These are phyloP conservation scores for Sarcophaga peregrina DNA, from an alignment of 1,140 invertebrate genomes.

Conservation along the genomic window DNA sequence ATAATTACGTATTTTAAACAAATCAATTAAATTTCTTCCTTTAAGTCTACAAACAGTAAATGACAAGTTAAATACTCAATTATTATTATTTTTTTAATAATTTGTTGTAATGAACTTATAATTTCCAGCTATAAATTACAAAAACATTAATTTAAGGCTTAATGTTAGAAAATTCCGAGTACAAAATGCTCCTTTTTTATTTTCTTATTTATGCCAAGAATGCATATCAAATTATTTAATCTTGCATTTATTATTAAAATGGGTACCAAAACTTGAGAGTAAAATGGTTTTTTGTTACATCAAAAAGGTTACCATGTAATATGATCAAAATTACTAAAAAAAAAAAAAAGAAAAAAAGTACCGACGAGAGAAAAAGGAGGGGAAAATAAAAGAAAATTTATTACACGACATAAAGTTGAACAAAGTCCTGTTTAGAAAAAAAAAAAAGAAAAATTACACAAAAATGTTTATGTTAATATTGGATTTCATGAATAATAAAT, in stretches of 20 bases:
- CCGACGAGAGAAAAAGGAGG: too few relatives aligned
- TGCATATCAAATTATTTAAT: slow-evolving; percentile 39
- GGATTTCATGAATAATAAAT: slow-evolving; percentile 40
- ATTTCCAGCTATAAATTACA: too few relatives aligned
- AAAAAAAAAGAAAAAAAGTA: neutral
- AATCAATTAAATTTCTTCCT: too few relatives aligned
- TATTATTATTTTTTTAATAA: too few relatives aligned
- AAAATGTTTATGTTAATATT: slow-evolving; percentile 38
- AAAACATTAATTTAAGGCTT: too few relatives aligned
- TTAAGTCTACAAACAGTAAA: too few relatives aligned
- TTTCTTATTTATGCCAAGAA: neutral
- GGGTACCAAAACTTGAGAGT: neutral
- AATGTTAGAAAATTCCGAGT: too few relatives aligned
- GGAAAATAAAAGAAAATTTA: too few relatives aligned
- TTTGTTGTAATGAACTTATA: too few relatives aligned
- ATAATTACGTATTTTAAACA: too few relatives aligned
- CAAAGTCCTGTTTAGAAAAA: neutral
- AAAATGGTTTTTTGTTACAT: slow-evolving; percentile 13
- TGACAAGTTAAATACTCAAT: too few relatives aligned
- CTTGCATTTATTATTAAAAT: slow-evolving; percentile 35
- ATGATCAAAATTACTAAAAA: slow-evolving; percentile 15
- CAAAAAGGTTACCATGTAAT: slow-evolving; percentile 35
- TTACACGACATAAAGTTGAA: too few relatives aligned
- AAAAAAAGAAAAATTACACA: slow-evolving; percentile 17
- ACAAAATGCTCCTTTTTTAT: neutral